These are phyloP conservation scores for Osmerus mordax DNA, from an alignment of 2,113 vertebrate species.

Conservation along the genomic window DNA sequence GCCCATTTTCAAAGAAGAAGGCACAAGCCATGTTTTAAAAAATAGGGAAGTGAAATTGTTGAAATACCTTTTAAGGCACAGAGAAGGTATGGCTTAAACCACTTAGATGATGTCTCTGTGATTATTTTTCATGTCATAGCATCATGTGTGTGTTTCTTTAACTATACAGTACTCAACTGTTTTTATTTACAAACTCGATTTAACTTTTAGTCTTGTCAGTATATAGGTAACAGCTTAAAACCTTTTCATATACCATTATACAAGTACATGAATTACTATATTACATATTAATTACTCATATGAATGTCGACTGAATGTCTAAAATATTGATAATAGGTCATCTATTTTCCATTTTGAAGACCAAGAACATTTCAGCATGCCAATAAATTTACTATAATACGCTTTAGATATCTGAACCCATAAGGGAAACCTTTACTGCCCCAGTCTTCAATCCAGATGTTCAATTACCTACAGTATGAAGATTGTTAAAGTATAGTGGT, in stretches of 20 bases:
- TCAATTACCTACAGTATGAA: conserved; percentile 22
- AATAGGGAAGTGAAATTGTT: conserved; percentile 14
- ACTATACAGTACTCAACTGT: neutral
- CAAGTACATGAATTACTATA: conserved; percentile 14
- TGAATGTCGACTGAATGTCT: neutral
- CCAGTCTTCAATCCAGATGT: conserved; percentile 37
- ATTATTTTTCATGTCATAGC: conserved; percentile 20
- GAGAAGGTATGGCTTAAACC: neutral
- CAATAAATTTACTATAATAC: conserved; percentile 19
- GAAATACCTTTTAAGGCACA: neutral
- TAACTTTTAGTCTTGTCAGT: conserved; percentile 23
- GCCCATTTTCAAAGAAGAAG: conserved; percentile 47
- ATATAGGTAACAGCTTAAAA: neutral
- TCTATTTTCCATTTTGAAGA: neutral
- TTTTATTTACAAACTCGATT: conserved; percentile 26
- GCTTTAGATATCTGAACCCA: conserved; percentile 37
- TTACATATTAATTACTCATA: neutral
- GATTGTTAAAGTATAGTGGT: neutral
- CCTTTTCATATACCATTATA: neutral
- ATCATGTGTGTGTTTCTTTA: conserved; percentile 13
- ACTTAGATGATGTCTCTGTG: conserved; percentile 29
- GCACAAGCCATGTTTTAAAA: conserved; percentile 61
- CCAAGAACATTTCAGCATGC: conserved; percentile 55
- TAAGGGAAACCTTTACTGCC: conserved; percentile 39
- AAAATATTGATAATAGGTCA: conserved; percentile 18